Base-by-base conservation (phyloP, 2,113 vertebrate species). In the Bucco capensis region DNA sequence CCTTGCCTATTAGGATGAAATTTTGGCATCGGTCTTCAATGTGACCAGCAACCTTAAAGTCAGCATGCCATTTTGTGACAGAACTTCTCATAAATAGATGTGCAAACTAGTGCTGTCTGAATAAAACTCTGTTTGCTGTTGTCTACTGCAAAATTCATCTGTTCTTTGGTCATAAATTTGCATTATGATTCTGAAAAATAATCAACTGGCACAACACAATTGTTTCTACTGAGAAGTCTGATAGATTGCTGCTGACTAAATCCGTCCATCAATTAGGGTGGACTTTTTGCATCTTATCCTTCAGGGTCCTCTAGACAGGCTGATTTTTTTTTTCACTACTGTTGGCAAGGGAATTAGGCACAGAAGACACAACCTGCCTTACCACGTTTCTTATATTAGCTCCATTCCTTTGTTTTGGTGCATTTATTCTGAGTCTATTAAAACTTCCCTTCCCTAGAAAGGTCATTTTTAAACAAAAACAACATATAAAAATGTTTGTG, bases 371-470 rank as follows among this genome's bases (percentile, higher is more conserved):
- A 2, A 79, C 64, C 88, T 76, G 88, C 79, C 96, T 97, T 96
- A 97, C 96, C 96, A 78, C 24, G 31, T 30, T 86, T 44, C 85
- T 90, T 7, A 47, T 33, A 73, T 76, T 61, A 93, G 75, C 71
- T 92, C 88, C 76, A 23, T 42, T 93, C 92, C 92, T 93, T 88
- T 84, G 86, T 46, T 94, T 89, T 88, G 85, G 51, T 7, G 83
- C 5, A 23, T 78, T 95, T 97, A 96, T 42, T 96, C 94, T 88
- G 96, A 90, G 38, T 94, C 95, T 96, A 96, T 82, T 95, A 97
- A 94, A 93, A 65, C 87, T 76, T 97, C 96, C 84, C 87, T 85
- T 87, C 50, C 95, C 96, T 97, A 37, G 79, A 96, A 94, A 89
- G 74, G 92, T 72, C 50, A 80, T 89, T 93, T n/a, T 93, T 74